phyloP scores from a whole-genome alignment of 2,113 vertebrate species.

The Ophthalmolycus amberensis region DNA sequence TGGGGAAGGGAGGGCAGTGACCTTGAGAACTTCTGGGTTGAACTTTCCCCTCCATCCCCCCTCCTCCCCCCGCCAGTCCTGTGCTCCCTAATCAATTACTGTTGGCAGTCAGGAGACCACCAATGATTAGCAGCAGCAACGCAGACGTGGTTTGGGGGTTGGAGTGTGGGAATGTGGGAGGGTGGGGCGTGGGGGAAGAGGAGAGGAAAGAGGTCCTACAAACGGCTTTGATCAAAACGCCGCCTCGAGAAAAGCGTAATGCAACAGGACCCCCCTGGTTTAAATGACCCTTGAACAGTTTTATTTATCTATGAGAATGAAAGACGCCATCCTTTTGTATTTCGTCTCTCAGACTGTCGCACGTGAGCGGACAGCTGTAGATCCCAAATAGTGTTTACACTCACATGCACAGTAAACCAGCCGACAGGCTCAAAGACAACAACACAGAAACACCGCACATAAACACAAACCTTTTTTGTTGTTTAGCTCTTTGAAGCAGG shows the following conservation, averaged over 20 bases:
- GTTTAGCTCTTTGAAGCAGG: constrained; percentile 75
- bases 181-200: constrained; percentile 31
- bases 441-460: constrained; percentile 59
- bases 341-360: constrained; percentile 19
- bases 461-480: constrained; percentile 74
- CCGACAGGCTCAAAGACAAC: constrained; percentile 54
- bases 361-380: constrained; percentile 38
- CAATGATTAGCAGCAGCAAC: constrained; percentile 80
- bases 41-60: constrained; percentile 76
- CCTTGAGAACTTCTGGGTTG: constrained; percentile 80
- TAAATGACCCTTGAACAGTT: constrained; percentile 68
- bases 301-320: constrained; percentile 68
- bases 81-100: constrained; percentile 85
- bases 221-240: constrained; percentile 78
- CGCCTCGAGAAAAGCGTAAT: constrained; percentile 62
- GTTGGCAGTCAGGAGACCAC: constrained; percentile 84
- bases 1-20: constrained; percentile 74
- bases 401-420: constrained; percentile 44
- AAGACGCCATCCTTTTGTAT: constrained; percentile 58
- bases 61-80: constrained; percentile 55
- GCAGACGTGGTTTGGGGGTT: constrained; percentile 70
- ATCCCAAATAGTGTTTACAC: constrained; percentile 54
- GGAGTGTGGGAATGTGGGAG: constrained; percentile 47
- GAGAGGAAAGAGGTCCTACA: constrained; percentile 54
- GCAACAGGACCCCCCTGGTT: constrained; percentile 55